Conservation (phyloP, 2,113 vertebrate species). For the Callipepla californica region DNA sequence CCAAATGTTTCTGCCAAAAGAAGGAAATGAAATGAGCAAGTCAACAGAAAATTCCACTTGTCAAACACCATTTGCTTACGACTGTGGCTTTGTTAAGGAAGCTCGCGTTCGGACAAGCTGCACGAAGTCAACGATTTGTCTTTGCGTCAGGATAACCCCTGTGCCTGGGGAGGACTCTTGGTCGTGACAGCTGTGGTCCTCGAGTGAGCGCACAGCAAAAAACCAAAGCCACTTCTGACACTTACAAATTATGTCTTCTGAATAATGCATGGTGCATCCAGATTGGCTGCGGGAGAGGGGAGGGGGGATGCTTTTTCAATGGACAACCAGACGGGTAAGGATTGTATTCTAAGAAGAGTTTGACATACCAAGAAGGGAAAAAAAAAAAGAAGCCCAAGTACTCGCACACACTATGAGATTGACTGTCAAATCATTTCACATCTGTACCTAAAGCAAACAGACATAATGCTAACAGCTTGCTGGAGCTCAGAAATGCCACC, state of each 20-base stretch:
- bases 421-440: conserved; percentile 88
- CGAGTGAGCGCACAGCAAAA: conserved; percentile 38
- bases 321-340: conserved; percentile 74
- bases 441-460: conserved; percentile 89
- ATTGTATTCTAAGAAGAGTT: conserved; percentile 78
- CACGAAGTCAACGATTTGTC: conserved; percentile 41
- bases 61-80: conserved; percentile 78
- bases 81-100: conserved; percentile 72
- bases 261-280: conserved; percentile 72
- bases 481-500: conserved; percentile 88
- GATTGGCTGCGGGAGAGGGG: conserved; percentile 65
- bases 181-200: conserved; percentile 54
- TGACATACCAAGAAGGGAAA: conserved; percentile 78
- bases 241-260: conserved; percentile 74
- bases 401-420: conserved; percentile 83
- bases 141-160: conserved; percentile 27
- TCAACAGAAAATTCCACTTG: conserved; percentile 81
- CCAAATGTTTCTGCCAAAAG: conserved; percentile 80
- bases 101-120: conserved; percentile 64
- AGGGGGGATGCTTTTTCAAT: conserved; percentile 68
- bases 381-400: conserved; percentile 59
- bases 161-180: conserved; percentile 37
- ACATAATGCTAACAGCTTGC: conserved; percentile 89
- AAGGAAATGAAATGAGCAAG: conserved; percentile 78
- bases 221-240: conserved; percentile 70